Evolutionary conservation across 92 coral and sea anemone species (phyloP).

Genomic region (Palythoa grandiflora): DNA sequence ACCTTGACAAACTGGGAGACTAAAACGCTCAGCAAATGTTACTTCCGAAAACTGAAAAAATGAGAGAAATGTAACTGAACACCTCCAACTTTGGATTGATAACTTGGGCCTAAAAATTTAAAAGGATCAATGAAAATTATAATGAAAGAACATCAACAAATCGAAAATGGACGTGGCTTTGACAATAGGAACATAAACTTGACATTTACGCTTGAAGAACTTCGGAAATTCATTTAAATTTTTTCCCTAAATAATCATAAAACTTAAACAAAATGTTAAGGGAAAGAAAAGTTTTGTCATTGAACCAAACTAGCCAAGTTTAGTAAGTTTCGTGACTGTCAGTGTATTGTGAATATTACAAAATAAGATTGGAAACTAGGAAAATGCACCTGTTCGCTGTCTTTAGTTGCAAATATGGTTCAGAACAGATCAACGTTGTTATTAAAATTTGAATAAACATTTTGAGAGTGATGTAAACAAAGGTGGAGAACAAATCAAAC

Average conservation of each 20-base stretch:
- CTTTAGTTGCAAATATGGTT: constrained; percentile 12
- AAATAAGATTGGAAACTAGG: not conserved
- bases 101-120: not conserved
- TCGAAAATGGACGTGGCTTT: not conserved
- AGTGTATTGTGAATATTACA: not conserved
- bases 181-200: not conserved
- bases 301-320: not conserved
- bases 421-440: not conserved
- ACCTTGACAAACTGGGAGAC: not conserved
- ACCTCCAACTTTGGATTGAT: not conserved
- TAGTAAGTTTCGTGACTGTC: not conserved
- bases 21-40: not conserved
- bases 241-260: not conserved
- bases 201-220: not conserved
- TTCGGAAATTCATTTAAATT: not conserved
- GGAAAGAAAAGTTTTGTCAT: not conserved
- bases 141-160: not conserved
- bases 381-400: constrained; percentile 28
- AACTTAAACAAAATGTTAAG: not conserved
- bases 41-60: not conserved
- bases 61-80: not conserved
- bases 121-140: not conserved
- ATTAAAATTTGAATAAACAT: constrained; percentile 1
- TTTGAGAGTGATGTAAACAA: not conserved
- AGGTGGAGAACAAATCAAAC: not conserved